phyloP scores from a whole-genome alignment of 2,113 vertebrate species.

The Morone chrysops region DNA sequence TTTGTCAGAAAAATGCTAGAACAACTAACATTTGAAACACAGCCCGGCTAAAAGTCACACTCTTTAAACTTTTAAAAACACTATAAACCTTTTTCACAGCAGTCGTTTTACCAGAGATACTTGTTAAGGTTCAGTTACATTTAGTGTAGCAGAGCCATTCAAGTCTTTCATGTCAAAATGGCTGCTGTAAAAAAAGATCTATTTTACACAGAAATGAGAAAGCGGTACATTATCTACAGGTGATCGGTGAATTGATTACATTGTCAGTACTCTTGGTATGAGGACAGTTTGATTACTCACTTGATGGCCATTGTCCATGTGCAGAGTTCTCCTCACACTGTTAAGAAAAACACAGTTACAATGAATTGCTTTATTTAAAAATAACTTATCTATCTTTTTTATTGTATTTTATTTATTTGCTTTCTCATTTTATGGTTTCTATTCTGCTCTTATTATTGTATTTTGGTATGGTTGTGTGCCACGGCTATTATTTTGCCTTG shows the following conservation, averaged over 20 bases:
- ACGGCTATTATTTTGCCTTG: no score
- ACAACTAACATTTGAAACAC: not conserved
- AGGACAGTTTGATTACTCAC: constrained; percentile 79
- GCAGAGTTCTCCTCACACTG: constrained; percentile 86
- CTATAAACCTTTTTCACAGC: no score
- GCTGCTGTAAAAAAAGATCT: no score
- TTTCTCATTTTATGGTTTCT: no score
- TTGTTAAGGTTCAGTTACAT: no score
- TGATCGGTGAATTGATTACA: not conserved
- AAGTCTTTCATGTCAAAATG: no score
- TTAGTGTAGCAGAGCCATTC: no score
- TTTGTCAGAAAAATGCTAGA: not conserved
- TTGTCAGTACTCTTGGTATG: not conserved
- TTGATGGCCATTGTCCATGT: constrained; percentile 72
- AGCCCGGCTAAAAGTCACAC: no score
- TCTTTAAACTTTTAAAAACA: not conserved
- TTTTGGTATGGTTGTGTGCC: no score
- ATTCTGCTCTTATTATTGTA: no score
- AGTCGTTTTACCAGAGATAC: no score
- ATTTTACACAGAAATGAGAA: not conserved
- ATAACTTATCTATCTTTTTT: not conserved
- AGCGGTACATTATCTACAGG: not conserved
- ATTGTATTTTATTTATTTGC: no score
- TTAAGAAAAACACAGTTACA: constrained; percentile 40
- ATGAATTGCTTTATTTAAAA: not conserved